phyloP scores from a whole-genome alignment of 2,797 vertebrate species.

The Morelia viridis region DNA sequence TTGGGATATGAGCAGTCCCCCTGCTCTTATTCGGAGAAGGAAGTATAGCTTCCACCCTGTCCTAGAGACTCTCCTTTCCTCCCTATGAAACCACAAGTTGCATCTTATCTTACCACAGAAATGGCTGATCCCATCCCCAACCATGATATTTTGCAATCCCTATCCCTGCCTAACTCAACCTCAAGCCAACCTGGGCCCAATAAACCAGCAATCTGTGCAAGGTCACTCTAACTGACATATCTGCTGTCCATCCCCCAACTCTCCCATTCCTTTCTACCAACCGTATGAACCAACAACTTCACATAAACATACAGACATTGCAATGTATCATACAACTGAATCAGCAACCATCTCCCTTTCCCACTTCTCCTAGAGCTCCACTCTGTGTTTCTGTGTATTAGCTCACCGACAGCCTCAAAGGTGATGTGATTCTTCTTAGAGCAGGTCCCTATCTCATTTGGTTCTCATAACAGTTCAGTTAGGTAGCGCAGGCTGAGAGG shows the following conservation, averaged over 20 bases:
- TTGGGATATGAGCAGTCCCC: too few species aligned
- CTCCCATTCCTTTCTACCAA: not conserved
- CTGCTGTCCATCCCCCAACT: not conserved
- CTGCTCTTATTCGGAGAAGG: too few species aligned
- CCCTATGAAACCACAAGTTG: too few species aligned
- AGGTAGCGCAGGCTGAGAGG: not conserved
- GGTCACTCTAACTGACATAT: too few species aligned
- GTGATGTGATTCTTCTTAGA: not conserved
- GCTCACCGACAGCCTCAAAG: not conserved
- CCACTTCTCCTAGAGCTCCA: not conserved
- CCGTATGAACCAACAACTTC: not conserved
- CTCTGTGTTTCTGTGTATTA: not conserved
- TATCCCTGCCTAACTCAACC: too few species aligned
- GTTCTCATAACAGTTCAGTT: not conserved
- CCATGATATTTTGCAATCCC: too few species aligned
- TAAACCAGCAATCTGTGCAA: too few species aligned
- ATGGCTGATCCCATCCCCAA: too few species aligned
- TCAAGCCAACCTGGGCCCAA: too few species aligned
- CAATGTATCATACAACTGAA: not conserved
- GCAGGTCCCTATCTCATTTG: not conserved
- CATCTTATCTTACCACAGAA: too few species aligned
- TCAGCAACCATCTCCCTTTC: not conserved
- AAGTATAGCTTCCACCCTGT: too few species aligned
- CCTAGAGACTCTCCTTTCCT: too few species aligned
- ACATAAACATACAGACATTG: not conserved